These are phyloP conservation scores for Coremacera marginata DNA, from an alignment of 2,888 invertebrate genomes.

Conservation along the genomic window DNA sequence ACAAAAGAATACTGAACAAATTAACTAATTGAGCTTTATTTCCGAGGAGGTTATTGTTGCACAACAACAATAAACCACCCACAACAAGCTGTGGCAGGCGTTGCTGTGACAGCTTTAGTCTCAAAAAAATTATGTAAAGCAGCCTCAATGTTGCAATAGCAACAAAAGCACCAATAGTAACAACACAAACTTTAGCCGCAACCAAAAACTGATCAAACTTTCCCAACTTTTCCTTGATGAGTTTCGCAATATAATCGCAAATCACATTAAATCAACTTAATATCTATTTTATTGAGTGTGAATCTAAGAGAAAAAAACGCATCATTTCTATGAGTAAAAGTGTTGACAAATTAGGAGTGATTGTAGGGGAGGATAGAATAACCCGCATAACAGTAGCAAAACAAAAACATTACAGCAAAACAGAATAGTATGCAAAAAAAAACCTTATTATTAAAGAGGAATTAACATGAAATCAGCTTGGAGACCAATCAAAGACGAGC, in stretches of 20 bases:
- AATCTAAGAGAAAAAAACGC: not conserved
- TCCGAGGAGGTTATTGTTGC: not conserved
- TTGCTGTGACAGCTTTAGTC: not conserved
- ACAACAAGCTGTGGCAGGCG: not conserved
- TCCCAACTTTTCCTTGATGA: too few species aligned
- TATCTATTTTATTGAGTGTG: constrained; percentile 8
- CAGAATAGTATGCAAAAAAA: too few species aligned
- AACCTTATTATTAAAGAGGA: too few species aligned
- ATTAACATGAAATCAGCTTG: too few species aligned
- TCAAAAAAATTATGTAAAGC: not conserved
- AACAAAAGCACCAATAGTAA: too few species aligned
- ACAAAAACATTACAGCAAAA: not conserved
- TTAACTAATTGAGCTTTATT: constrained; percentile 31
- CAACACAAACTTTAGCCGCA: too few species aligned
- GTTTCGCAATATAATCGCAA: not conserved
- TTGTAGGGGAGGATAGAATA: not conserved
- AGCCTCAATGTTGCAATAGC: not conserved
- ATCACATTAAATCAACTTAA: not conserved
- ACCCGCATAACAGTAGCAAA: not conserved
- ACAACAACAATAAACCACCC: not conserved
- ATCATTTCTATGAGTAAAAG: not conserved
- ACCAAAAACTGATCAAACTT: too few species aligned
- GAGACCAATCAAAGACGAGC: too few species aligned
- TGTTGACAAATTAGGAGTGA: not conserved
- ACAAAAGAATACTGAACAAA: constrained; percentile 14